Evolutionary conservation across 2,113 vertebrate genomes (phyloP).

Genomic region (Actinemys pallida): DNA sequence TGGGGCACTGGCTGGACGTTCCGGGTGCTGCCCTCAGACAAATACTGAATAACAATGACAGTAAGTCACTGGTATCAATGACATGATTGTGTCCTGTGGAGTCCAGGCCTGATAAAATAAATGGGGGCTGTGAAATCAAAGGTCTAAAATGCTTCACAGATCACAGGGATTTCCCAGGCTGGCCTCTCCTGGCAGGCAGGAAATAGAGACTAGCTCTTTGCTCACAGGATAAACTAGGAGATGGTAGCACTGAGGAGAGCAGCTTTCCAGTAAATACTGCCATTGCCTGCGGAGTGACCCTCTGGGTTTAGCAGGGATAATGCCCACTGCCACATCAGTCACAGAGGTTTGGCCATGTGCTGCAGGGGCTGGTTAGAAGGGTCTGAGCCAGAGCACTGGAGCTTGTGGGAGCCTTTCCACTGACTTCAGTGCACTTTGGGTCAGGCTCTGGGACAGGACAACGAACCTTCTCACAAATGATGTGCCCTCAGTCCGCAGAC

Average conservation of each 20-base stretch:
- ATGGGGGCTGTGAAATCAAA: background rate
- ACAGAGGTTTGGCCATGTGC: background rate
- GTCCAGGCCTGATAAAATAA: background rate
- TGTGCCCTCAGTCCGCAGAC: fast-evolving
- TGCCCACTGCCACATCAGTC: background rate
- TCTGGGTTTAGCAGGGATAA: background rate
- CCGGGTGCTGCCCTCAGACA: background rate
- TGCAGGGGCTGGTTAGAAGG: background rate
- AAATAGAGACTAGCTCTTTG: background rate
- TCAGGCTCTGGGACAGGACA: background rate
- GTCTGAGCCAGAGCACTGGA: background rate
- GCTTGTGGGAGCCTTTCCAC: background rate
- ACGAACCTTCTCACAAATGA: background rate
- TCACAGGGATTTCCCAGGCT: background rate
- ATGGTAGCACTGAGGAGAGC: background rate
- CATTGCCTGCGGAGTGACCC: fast-evolving
- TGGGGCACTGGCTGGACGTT: background rate
- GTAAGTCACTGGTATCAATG: background rate
- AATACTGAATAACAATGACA: background rate
- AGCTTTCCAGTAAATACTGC: fast-evolving
- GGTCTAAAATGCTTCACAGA: background rate
- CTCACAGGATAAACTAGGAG: background rate
- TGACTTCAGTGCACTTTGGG: background rate
- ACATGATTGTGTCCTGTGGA: background rate
- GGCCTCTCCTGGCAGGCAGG: background rate